Conservation (phyloP, 1,140 invertebrate genomes). For the Anthonomus grandis region DNA sequence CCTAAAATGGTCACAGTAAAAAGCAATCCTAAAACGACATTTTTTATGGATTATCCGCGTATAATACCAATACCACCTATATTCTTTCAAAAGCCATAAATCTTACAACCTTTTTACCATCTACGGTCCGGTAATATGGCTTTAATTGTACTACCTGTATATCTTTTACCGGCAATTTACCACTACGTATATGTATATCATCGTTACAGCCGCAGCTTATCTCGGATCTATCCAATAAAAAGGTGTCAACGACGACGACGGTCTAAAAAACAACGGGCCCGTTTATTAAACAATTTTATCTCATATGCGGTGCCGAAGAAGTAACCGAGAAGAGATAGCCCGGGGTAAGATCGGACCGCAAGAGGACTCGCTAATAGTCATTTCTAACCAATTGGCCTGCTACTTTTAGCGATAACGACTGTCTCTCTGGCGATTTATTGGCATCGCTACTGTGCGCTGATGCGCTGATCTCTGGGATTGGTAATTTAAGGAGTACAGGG, state of each 20-base stretch:
- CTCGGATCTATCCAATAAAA: slow-evolving; percentile 25
- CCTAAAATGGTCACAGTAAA: too few relatives aligned
- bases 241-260: slow-evolving; percentile 33
- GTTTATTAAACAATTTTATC: slow-evolving; percentile 35
- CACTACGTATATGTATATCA: too few relatives aligned
- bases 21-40: too few relatives aligned
- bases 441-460: slow-evolving; percentile 35
- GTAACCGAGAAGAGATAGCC: slow-evolving; percentile 23
- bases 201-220: too few relatives aligned
- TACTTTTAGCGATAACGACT: slow-evolving; percentile 37
- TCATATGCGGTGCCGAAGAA: slow-evolving; percentile 25
- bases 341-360: slow-evolving; percentile 25
- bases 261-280: slow-evolving; percentile 28
- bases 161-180: too few relatives aligned
- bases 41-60: too few relatives aligned
- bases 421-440: slow-evolving; percentile 39
- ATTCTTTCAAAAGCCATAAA: too few relatives aligned
- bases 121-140: too few relatives aligned
- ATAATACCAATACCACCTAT: too few relatives aligned
- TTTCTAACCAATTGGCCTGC: slow-evolving; percentile 43
- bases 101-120: too few relatives aligned
- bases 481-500: slow-evolving; percentile 28
- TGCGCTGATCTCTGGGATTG: slow-evolving; percentile 12
- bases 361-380: slow-evolving; percentile 40
- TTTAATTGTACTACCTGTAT: too few relatives aligned